Percentiles rank a stretch among this genome's conserved stretches.
Evolutionary conservation across 2,113 vertebrate genomes (phyloP).

Genomic region (Psilopogon haemacephalus): DNA sequence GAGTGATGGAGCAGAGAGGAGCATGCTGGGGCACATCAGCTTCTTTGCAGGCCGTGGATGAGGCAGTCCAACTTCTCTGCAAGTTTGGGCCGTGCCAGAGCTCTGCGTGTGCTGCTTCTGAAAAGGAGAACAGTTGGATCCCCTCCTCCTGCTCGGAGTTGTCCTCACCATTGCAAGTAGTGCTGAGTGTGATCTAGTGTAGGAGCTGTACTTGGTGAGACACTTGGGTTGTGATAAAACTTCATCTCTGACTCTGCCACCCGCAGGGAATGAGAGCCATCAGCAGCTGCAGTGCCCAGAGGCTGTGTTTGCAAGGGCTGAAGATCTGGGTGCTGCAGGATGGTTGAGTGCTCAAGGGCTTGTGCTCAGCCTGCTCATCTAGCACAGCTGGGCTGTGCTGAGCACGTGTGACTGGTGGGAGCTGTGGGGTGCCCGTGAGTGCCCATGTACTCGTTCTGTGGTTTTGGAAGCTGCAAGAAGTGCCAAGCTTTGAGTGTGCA

Average conservation of each 20-base stretch:
- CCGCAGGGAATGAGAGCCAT: rapidly evolving
- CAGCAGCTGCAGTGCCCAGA: rapidly evolving
- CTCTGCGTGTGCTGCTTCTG: neutral
- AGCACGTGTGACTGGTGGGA: neutral
- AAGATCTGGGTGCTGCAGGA: rapidly evolving
- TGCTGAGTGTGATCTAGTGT: rapidly evolving
- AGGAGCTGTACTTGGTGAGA: neutral
- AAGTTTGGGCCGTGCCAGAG: neutral
- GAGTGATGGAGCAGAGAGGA: neutral
- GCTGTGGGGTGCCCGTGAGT: no score
- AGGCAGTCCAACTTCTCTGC: neutral
- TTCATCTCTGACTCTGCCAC: neutral
- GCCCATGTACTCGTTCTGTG: no score
- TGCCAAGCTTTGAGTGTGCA: no score
- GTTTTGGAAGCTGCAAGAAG: no score
- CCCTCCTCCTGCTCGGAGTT: neutral
- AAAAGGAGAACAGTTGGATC: neutral
- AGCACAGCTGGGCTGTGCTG: rapidly evolving
- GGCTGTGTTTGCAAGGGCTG: neutral
- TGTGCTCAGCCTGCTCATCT: rapidly evolving
- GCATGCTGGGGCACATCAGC: rapidly evolving
- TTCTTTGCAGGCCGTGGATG: rapidly evolving
- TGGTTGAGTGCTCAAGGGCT: neutral
- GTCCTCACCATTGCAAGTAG: rapidly evolving
- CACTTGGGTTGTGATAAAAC: neutral